phyloP scores from a whole-genome alignment of 2,113 vertebrate species.

The Dipodomys ordii region DNA sequence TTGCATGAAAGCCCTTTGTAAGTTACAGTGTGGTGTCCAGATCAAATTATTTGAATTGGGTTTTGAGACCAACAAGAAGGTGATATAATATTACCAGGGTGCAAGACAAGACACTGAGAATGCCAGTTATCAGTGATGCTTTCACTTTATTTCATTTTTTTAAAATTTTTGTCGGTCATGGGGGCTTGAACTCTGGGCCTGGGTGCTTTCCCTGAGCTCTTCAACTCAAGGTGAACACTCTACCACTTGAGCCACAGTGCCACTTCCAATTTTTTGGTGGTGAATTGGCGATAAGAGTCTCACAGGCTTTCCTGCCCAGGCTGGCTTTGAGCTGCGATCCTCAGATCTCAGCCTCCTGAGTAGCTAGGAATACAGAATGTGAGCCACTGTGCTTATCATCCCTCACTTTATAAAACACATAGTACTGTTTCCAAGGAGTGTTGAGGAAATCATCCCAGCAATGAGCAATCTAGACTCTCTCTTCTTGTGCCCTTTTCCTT shows the following conservation, averaged over 20 bases:
- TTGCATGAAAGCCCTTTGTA: neutral
- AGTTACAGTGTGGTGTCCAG: neutral
- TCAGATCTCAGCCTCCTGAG: no score
- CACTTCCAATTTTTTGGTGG: no score
- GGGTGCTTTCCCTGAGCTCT: no score
- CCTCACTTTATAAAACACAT: neutral
- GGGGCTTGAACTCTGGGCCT: no score
- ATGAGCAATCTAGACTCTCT: accelerated
- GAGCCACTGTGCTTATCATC: no score
- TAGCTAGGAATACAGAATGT: no score
- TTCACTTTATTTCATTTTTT: neutral
- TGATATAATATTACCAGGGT: neutral
- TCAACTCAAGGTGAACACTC: no score
- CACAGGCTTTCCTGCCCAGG: no score
- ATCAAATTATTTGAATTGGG: neutral
- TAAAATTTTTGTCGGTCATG: no score
- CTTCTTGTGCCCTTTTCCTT: neutral
- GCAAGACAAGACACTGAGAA: neutral
- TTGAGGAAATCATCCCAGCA: neutral
- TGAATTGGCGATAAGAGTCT: no score
- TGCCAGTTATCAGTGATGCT: accelerated
- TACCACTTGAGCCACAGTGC: no score
- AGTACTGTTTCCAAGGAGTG: neutral
- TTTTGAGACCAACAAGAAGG: neutral
- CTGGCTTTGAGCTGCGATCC: no score